Evolutionary conservation across 2,113 vertebrate species (phyloP).

Genomic region (Vulpes vulpes): DNA sequence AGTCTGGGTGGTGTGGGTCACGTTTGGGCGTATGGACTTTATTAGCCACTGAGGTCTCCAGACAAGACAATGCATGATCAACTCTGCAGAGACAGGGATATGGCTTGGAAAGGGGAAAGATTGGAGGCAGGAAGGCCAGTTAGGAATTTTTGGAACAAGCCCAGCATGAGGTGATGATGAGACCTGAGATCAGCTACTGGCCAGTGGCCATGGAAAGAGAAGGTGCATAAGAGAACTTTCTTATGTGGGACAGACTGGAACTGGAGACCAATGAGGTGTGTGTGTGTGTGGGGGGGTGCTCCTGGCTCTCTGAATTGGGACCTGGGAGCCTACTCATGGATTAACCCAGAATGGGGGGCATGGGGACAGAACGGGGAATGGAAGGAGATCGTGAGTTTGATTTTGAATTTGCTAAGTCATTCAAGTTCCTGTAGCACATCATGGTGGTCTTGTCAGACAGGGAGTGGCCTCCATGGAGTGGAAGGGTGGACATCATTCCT

Average conservation of each 20-base stretch:
- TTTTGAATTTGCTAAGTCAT: background rate
- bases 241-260: background rate
- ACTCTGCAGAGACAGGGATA: background rate
- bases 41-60: background rate
- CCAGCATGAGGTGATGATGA: background rate
- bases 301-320: background rate
- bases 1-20: background rate
- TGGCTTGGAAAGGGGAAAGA: background rate
- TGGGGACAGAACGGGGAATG: background rate
- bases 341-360: background rate
- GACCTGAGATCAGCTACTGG: background rate
- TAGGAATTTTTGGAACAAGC: background rate
- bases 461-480: background rate
- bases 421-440: fast-evolving
- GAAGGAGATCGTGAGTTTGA: background rate
- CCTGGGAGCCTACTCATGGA: fast-evolving
- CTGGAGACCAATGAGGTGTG: fast-evolving
- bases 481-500: background rate
- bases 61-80: fast-evolving
- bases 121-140: background rate
- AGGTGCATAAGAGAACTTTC: background rate
- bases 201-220: background rate
- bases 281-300: no score
- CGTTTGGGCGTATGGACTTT: background rate
- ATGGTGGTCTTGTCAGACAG: no score